phyloP scores from a whole-genome alignment of 2,888 invertebrate species.

The Pseudococcus jackbeardsleyi region DNA sequence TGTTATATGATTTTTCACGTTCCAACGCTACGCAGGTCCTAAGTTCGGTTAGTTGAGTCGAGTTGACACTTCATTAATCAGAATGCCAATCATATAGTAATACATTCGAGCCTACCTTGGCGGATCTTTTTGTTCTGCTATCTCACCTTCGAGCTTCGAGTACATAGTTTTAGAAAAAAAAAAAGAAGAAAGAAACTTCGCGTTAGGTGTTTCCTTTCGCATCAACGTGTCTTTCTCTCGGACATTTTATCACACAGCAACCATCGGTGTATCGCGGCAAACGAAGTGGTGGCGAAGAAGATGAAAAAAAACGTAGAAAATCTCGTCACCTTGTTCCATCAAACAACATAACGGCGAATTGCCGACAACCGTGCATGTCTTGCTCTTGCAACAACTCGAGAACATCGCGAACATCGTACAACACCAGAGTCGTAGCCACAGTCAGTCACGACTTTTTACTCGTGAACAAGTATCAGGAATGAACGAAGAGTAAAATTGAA shows the following conservation, averaged over 20 bases:
- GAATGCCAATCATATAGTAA: constrained; percentile 6
- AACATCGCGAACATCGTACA: constrained; percentile 12
- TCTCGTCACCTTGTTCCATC: constrained; percentile 32
- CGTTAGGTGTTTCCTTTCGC: not conserved
- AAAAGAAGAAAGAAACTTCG: not conserved
- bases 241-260: not conserved
- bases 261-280: not conserved
- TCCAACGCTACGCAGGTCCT: not conserved
- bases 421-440: not conserved
- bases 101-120: constrained; percentile 6
- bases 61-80: constrained; percentile 21
- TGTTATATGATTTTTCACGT: constrained; percentile 14
- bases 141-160: constrained; percentile 1
- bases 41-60: not conserved
- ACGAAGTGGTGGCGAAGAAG: not conserved
- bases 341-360: constrained; percentile 23
- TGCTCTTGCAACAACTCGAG: not conserved
- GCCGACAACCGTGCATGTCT: constrained; percentile 32
- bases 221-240: not conserved
- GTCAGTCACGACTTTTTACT: constrained; percentile 7
- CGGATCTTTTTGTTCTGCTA: constrained; percentile 8
- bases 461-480: constrained; percentile 19
- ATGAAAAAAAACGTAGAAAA: not conserved
- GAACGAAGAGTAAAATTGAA: not conserved
- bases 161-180: not conserved